These are phyloP conservation scores for Aurelia sp. DNA, from an alignment of 30 jellyfish, hydroid and myxozoan species.

Conservation along the genomic window DNA sequence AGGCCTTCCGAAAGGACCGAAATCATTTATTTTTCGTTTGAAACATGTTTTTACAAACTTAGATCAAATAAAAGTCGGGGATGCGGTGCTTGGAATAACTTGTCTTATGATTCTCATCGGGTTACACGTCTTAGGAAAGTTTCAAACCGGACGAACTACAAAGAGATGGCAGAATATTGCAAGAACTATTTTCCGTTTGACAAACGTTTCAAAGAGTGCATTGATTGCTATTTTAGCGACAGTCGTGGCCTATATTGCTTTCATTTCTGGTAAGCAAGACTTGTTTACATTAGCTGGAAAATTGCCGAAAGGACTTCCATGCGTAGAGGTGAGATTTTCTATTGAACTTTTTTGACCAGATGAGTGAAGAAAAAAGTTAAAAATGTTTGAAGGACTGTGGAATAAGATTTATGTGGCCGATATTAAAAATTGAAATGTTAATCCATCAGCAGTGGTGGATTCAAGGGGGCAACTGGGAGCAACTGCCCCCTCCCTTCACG, in stretches of 20 bases:
- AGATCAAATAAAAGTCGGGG: slow-evolving; percentile 63
- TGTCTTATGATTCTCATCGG: slow-evolving; percentile 39
- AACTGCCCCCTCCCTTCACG: too few relatives aligned
- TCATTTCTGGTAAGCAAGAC: slow-evolving; percentile 26
- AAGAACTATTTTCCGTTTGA: slow-evolving; percentile 17
- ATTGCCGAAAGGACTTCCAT: slow-evolving; percentile 84
- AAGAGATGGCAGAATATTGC: not conserved
- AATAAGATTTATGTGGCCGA: too few relatives aligned
- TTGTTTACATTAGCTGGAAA: slow-evolving; percentile 59
- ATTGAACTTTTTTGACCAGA: not conserved
- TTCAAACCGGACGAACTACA: not conserved
- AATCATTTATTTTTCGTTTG: slow-evolving; percentile 35
- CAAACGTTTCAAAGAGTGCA: slow-evolving; percentile 65
- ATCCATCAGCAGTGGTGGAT: too few relatives aligned
- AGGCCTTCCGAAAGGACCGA: slow-evolving; percentile 73
- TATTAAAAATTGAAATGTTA: too few relatives aligned
- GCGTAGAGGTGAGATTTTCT: slow-evolving; percentile 50
- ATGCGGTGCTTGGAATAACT: slow-evolving; percentile 67
- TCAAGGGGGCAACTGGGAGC: too few relatives aligned
- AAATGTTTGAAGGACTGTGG: too few relatives aligned
- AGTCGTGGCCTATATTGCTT: slow-evolving; percentile 36
- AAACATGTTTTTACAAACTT: slow-evolving; percentile 45
- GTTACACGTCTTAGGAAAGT: slow-evolving; percentile 23
- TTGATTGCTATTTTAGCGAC: slow-evolving; percentile 68
- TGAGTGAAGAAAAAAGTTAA: too few relatives aligned